Evolutionary conservation across 2,113 vertebrate species (phyloP).

Genomic region (Crotalus helleri): DNA sequence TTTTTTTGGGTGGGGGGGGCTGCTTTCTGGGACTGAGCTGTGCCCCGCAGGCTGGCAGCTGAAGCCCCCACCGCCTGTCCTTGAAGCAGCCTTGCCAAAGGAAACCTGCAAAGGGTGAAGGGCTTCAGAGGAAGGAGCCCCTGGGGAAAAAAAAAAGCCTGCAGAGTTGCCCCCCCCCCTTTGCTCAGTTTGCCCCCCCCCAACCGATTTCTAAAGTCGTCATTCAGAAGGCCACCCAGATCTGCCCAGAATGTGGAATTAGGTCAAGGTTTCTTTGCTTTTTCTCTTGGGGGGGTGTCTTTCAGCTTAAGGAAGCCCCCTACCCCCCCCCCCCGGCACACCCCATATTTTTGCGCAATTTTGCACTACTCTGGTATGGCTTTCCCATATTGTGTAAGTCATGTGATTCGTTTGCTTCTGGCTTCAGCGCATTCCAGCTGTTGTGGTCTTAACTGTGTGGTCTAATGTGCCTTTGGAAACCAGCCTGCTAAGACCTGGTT

Average conservation of each 20-base stretch:
- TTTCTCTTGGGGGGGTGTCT: neutral
- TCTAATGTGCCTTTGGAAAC: neutral
- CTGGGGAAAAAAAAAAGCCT: neutral
- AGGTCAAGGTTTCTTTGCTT: neutral
- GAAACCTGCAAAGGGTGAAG: neutral
- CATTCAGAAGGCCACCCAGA: neutral
- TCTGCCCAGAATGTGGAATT: neutral
- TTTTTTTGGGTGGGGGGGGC: rapidly evolving
- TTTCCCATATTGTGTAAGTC: neutral
- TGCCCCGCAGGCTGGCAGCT: neutral
- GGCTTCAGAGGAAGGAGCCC: neutral
- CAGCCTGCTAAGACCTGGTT: neutral
- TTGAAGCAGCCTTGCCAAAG: neutral
- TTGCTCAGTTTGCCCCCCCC: neutral
- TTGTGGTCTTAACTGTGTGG: neutral
- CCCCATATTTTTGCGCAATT: neutral
- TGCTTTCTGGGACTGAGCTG: neutral
- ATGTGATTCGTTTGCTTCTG: neutral
- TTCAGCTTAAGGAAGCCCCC: neutral
- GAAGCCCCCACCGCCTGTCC: neutral
- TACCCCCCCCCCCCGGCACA: neutral
- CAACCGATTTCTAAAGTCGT: neutral
- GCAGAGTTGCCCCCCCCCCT: neutral
- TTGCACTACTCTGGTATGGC: neutral
- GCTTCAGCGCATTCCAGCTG: neutral